These are phyloP conservation scores for Solea solea DNA, from an alignment of 2,113 vertebrate species.

Conservation along the genomic window DNA sequence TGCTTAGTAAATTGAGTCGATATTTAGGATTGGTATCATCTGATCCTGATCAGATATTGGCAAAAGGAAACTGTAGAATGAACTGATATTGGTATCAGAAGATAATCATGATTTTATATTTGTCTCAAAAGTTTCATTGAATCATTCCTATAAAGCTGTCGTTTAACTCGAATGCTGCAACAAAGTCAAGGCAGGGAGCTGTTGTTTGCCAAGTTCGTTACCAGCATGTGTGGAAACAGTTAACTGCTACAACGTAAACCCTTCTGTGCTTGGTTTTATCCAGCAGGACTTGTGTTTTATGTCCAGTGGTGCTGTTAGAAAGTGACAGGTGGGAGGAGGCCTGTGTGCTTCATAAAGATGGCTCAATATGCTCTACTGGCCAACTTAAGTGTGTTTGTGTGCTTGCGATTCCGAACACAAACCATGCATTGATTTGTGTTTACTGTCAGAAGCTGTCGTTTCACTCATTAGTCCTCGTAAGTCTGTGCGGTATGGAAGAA, in stretches of 20 bases:
- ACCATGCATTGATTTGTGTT: slow-evolving; percentile 45
- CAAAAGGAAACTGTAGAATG: too few relatives aligned
- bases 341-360: slow-evolving; percentile 1
- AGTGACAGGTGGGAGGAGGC: slow-evolving; percentile 19
- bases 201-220: not conserved
- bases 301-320: not conserved
- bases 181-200: not conserved
- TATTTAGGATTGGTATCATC: too few relatives aligned
- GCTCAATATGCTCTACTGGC: slow-evolving; percentile 6
- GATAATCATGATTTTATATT: too few relatives aligned
- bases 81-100: too few relatives aligned
- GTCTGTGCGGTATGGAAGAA: not conserved
- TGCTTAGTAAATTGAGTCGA: too few relatives aligned
- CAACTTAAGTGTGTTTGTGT: not conserved
- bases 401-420: slow-evolving; percentile 9
- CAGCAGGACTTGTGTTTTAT: not conserved
- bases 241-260: not conserved
- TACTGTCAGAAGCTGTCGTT: slow-evolving; percentile 15
- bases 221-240: not conserved
- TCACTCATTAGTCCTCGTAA: slow-evolving; percentile 24
- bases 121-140: too few relatives aligned
- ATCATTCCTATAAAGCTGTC: too few relatives aligned
- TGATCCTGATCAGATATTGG: too few relatives aligned
- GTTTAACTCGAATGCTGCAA: not conserved
- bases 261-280: not conserved